Evolutionary conservation across 2,888 invertebrate species (phyloP).

Genomic region (Ochropleura plecta): DNA sequence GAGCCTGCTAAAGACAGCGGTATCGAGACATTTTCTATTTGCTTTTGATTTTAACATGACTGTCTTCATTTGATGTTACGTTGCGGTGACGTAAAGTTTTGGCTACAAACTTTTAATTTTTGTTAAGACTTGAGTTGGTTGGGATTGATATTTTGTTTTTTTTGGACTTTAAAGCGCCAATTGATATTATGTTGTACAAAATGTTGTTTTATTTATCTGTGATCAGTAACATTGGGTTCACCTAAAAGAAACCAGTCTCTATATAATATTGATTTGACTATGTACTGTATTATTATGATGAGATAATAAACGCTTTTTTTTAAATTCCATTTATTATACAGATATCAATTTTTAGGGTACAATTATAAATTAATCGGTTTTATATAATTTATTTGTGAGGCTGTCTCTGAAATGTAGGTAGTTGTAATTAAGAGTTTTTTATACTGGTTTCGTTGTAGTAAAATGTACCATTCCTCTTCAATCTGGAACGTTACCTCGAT

Average conservation of each 20-base stretch:
- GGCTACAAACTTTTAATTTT: slow-evolving; percentile 48
- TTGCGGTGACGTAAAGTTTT: slow-evolving; percentile 40
- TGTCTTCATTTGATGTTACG: slow-evolving; percentile 59
- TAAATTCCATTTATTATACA: too few species aligned
- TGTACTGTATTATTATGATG: too few species aligned
- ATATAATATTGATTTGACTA: too few species aligned
- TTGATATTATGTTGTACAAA: slow-evolving; percentile 2
- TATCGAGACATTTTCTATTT: slow-evolving; percentile 73
- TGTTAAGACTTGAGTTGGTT: slow-evolving; percentile 26
- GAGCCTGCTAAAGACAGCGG: slow-evolving; percentile 81
- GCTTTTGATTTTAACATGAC: slow-evolving; percentile 76
- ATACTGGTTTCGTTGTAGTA: too few species aligned
- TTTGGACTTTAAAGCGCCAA: slow-evolving; percentile 21
- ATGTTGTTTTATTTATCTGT: not conserved
- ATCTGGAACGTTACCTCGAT: too few species aligned
- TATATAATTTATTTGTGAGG: not conserved
- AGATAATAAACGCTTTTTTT: too few species aligned
- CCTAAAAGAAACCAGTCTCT: too few species aligned
- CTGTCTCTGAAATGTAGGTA: not conserved
- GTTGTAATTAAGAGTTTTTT: not conserved
- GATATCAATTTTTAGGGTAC: too few species aligned
- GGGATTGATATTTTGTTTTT: slow-evolving; percentile 41
- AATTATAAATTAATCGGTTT: too few species aligned
- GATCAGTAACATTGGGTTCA: too few species aligned
- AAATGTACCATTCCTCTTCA: too few species aligned